Conservation (phyloP, 2,113 vertebrate genomes). For the Indri indri region DNA sequence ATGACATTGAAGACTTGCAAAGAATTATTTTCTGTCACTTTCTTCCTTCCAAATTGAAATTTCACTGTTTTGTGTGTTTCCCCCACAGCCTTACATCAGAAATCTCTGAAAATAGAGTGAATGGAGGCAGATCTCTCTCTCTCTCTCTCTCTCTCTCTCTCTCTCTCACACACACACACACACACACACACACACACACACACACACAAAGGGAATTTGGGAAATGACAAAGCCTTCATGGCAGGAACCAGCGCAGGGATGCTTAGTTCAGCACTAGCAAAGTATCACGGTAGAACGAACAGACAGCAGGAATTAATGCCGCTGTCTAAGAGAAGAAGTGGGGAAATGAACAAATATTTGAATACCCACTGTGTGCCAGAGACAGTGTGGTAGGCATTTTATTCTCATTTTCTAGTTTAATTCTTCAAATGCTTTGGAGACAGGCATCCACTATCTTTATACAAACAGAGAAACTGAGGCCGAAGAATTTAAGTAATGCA, state of each 20-base stretch:
- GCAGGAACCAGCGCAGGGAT: not conserved
- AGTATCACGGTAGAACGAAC: not conserved
- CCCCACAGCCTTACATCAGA: not conserved
- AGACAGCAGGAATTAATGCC: not conserved
- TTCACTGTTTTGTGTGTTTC: not conserved
- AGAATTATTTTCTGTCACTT: slow-evolving; percentile 4
- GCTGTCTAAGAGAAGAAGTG: not conserved
- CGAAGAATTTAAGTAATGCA: not conserved
- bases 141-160: too few relatives aligned
- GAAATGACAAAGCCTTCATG: not conserved
- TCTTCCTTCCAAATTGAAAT: slow-evolving; percentile 20
- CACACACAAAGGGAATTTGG: not conserved
- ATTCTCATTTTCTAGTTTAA: not conserved
- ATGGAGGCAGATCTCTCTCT: not conserved
- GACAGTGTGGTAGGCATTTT: not conserved
- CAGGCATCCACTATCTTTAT: not conserved
- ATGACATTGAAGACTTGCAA: not conserved
- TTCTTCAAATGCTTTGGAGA: not conserved
- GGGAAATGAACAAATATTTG: not conserved
- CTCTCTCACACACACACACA: not conserved
- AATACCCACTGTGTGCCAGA: not conserved
- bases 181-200: not conserved
- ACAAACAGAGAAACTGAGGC: not conserved
- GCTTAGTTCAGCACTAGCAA: not conserved
- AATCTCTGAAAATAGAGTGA: not conserved